Conservation (phyloP, 2,888 invertebrate genomes). For the Cataglyphis livida region DNA sequence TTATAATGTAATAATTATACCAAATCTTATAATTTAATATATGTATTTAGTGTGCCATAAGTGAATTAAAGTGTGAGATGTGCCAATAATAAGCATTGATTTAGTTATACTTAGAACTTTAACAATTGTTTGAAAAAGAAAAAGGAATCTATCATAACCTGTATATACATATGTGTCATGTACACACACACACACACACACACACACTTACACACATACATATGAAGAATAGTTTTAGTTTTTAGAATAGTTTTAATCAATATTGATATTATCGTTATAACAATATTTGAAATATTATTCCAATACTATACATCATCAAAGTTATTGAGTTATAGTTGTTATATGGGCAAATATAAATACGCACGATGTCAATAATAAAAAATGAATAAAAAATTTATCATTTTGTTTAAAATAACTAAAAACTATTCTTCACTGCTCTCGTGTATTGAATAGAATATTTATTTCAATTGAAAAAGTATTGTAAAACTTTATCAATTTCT, state of each 20-base stretch:
- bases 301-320: background rate
- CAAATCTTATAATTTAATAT: slow-evolving; percentile 41
- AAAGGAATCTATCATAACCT: no score
- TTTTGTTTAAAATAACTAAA: background rate
- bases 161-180: no score
- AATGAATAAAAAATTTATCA: background rate
- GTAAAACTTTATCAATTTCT: background rate
- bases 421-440: background rate
- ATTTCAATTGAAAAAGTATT: background rate
- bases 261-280: background rate
- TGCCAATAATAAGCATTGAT: slow-evolving; percentile 44
- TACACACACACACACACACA: no score
- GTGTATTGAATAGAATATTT: background rate
- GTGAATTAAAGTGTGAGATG: slow-evolving; percentile 33
- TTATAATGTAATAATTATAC: slow-evolving; percentile 4
- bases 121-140: slow-evolving; percentile 10
- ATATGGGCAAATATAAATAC: background rate
- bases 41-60: slow-evolving; percentile 53
- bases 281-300: background rate
- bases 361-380: background rate
- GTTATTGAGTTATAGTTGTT: background rate
- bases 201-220: no score
- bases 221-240: no score
- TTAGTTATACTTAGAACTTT: slow-evolving; percentile 12
- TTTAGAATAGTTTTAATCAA: no score